phyloP scores from a whole-genome alignment of 1,140 invertebrate species.

The Eurosta solidaginis region DNA sequence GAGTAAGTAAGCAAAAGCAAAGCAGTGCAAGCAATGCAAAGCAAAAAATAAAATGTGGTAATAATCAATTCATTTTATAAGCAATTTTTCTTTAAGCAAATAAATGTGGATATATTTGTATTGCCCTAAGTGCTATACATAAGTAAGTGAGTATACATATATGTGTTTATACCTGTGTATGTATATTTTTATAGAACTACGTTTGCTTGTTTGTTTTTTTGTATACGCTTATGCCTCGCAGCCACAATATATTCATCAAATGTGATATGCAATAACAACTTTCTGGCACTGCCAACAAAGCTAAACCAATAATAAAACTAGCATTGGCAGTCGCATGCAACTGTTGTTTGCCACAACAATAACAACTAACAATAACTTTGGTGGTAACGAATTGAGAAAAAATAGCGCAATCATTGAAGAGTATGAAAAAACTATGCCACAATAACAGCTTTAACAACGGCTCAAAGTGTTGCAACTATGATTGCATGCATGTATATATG shows the following conservation, averaged over 20 bases:
- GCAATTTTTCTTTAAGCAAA: not conserved
- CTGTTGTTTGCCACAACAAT: not conserved
- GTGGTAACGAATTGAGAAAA: constrained; percentile 7
- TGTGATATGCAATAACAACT: constrained; percentile 13
- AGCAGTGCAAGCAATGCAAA: too few relatives aligned
- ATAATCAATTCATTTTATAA: not conserved
- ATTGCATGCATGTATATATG: too few relatives aligned
- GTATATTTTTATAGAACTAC: too few relatives aligned
- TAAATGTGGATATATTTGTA: not conserved
- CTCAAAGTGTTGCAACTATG: too few relatives aligned
- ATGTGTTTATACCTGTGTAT: too few relatives aligned
- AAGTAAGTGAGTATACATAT: too few relatives aligned
- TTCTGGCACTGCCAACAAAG: constrained; percentile 1
- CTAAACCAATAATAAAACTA: not conserved
- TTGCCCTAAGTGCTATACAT: not conserved
- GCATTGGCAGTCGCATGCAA: not conserved
- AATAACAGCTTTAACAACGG: constrained; percentile 5
- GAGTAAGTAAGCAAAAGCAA: too few relatives aligned
- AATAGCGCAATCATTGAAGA: not conserved
- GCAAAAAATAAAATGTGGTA: not conserved
- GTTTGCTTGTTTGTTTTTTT: not conserved
- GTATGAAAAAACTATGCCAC: not conserved
- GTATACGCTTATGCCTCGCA: not conserved
- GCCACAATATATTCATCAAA: constrained; percentile 24
- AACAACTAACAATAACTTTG: not conserved